Conservation (phyloP, 2,797 vertebrate genomes). For the Gila robusta region DNA sequence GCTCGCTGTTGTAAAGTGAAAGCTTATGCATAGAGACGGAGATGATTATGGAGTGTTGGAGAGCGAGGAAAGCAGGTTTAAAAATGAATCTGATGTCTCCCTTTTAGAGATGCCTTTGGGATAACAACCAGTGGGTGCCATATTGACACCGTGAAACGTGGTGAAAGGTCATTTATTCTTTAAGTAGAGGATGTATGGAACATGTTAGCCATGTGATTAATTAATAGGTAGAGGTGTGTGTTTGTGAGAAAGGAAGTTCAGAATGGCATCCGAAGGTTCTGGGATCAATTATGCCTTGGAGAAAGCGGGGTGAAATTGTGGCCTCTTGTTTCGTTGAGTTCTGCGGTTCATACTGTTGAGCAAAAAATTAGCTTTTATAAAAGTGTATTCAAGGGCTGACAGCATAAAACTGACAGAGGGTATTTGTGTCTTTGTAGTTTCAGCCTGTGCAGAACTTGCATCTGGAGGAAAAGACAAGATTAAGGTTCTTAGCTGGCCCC, state of each 20-base stretch:
- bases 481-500: constrained; percentile 54
- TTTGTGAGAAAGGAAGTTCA: constrained; percentile 48
- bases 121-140: constrained; percentile 45
- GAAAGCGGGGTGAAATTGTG: constrained; percentile 24
- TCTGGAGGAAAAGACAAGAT: constrained; percentile 66
- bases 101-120: background rate
- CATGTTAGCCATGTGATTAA: constrained; percentile 60
- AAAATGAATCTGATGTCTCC: constrained; percentile 44
- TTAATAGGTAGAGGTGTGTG: constrained; percentile 50
- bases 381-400: constrained; percentile 40
- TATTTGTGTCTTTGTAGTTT: constrained; percentile 60
- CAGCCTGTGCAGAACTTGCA: constrained; percentile 50
- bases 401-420: constrained; percentile 58
- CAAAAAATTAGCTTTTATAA: constrained; percentile 54
- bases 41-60: background rate
- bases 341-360: constrained; percentile 34
- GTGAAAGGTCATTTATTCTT: constrained; percentile 61
- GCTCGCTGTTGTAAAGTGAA: background rate
- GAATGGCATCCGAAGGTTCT: constrained; percentile 46
- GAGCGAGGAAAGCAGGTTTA: constrained; percentile 14
- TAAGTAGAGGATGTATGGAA: constrained; percentile 61
- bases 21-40: background rate
- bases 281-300: constrained; percentile 58
- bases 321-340: constrained; percentile 36
- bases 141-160: constrained; percentile 55